phyloP scores from a whole-genome alignment of 2,797 vertebrate genomes.

The Onychomys torridus region DNA sequence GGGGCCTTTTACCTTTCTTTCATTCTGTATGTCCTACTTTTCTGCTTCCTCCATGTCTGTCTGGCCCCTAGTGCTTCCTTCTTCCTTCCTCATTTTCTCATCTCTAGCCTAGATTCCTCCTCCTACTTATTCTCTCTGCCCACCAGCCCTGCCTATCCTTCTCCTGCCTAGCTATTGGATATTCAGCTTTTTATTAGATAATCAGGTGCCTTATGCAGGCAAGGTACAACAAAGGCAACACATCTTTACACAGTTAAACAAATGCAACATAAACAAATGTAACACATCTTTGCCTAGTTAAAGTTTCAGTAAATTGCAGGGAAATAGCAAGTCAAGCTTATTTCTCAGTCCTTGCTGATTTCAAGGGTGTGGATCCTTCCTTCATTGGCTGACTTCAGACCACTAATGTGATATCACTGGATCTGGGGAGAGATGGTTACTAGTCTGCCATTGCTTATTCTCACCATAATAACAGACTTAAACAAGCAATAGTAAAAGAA shows the following conservation, averaged over 20 bases:
- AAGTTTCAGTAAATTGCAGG: neutral
- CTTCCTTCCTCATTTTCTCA: neutral
- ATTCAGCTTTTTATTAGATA: neutral
- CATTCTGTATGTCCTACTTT: neutral
- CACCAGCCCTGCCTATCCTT: neutral
- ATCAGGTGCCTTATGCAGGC: neutral
- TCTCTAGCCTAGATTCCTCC: neutral
- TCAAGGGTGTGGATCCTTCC: neutral
- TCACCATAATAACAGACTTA: neutral
- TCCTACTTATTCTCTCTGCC: neutral
- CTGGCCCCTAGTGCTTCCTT: neutral
- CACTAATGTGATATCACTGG: neutral
- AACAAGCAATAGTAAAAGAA: neutral
- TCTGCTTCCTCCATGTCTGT: neutral
- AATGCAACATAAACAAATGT: neutral
- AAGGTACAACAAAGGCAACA: neutral
- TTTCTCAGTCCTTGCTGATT: neutral
- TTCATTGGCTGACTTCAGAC: neutral
- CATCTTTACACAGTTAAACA: neutral
- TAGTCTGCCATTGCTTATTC: neutral
- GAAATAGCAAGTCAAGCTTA: neutral
- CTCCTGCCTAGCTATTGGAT: neutral
- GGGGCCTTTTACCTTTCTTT: neutral
- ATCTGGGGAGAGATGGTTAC: neutral
- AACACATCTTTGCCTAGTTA: neutral